These are phyloP conservation scores for Pantherophis guttatus DNA, from an alignment of 2,113 vertebrate genomes.

Conservation along the genomic window DNA sequence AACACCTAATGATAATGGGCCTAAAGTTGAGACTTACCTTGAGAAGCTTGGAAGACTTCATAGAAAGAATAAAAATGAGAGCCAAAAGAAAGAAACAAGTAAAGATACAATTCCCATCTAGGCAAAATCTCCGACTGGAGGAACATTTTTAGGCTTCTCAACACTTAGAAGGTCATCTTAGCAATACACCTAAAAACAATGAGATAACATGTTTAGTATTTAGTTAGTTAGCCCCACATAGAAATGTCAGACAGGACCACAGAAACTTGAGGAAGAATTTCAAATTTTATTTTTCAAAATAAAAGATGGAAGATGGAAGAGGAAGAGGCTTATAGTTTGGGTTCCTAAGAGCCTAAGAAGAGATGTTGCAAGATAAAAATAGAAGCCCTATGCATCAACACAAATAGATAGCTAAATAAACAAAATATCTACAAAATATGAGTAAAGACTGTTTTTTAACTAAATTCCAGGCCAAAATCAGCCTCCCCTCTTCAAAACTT, in stretches of 20 bases:
- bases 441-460: neutral
- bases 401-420: neutral
- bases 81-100: slow-evolving; percentile 63
- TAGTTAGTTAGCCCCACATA: neutral
- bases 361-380: neutral
- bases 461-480: neutral
- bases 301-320: neutral
- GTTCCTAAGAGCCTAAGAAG: neutral
- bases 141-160: neutral
- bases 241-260: neutral
- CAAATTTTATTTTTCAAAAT: neutral
- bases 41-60: slow-evolving; percentile 70
- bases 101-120: slow-evolving; percentile 66
- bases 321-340: neutral
- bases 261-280: neutral
- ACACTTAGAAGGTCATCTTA: neutral
- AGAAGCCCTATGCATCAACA: neutral
- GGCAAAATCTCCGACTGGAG: slow-evolving; percentile 56
- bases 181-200: slow-evolving; percentile 15
- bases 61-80: slow-evolving; percentile 77
- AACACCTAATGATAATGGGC: neutral
- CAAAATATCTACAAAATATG: neutral
- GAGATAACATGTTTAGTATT: neutral
- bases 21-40: slow-evolving; percentile 55
- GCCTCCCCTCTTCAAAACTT: neutral